phyloP scores from a whole-genome alignment of 2,888 invertebrate species.

The Folsomia manolachei region DNA sequence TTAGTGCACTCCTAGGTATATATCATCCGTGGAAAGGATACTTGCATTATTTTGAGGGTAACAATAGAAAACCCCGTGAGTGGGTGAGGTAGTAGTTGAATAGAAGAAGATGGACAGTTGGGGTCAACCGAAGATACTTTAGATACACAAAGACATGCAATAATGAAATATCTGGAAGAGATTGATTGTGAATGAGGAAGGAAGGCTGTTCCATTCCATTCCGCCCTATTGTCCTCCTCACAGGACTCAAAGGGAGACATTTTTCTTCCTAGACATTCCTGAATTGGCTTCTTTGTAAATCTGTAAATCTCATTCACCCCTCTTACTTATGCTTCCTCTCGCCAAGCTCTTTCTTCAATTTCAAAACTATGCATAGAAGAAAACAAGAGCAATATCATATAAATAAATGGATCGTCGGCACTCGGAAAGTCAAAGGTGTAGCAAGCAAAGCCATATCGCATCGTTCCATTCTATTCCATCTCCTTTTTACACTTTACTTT shows the following conservation, averaged over 20 bases:
- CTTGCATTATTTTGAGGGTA: not conserved
- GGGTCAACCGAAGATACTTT: slow-evolving; percentile 19
- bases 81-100: not conserved
- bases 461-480: not conserved
- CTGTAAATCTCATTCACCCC: slow-evolving; percentile 8
- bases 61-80: not conserved
- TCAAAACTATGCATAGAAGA: not conserved
- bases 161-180: slow-evolving; percentile 18
- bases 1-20: not conserved
- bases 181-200: slow-evolving; percentile 15
- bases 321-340: too few species aligned
- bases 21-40: not conserved
- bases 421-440: not conserved
- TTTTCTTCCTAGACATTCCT: slow-evolving; percentile 10
- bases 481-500: not conserved
- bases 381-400: not conserved
- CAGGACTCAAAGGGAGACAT: slow-evolving; percentile 16
- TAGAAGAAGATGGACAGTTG: slow-evolving; percentile 15
- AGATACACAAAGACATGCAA: slow-evolving; percentile 8
- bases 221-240: slow-evolving; percentile 16
- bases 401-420: not conserved
- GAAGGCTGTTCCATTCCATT: slow-evolving; percentile 15
- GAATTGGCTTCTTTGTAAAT: slow-evolving; percentile 7
- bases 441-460: not conserved
- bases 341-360: too few species aligned